Evolutionary conservation across 2,113 vertebrate genomes (phyloP).

Genomic region (Strix uralensis): DNA sequence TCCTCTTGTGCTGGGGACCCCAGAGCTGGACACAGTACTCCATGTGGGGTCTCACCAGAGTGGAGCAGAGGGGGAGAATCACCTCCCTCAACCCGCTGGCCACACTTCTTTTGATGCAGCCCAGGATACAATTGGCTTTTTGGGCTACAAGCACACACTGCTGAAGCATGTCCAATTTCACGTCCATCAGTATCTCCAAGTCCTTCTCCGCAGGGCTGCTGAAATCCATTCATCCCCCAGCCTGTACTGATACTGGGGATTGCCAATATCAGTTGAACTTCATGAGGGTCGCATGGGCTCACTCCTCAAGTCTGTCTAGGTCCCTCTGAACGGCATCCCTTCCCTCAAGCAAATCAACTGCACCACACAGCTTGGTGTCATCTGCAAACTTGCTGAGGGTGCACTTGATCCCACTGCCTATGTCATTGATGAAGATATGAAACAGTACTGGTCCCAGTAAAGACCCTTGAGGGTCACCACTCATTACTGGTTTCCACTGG

Average conservation of each 20-base stretch:
- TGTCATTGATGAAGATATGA: background rate
- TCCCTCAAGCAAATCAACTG: background rate
- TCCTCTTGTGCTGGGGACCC: background rate
- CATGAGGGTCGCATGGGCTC: background rate
- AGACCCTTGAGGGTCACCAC: background rate
- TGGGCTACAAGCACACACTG: background rate
- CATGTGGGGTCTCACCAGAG: background rate
- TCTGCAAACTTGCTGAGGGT: background rate
- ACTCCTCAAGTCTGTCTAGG: background rate
- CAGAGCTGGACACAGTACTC: background rate
- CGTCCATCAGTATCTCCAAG: background rate
- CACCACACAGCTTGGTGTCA: background rate
- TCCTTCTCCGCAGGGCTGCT: background rate
- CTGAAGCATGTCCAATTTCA: background rate
- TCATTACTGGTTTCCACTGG: background rate
- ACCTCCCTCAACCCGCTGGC: background rate
- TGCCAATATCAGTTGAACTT: background rate
- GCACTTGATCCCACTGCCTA: background rate
- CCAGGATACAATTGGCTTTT: background rate
- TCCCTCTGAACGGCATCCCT: background rate
- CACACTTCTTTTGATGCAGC: background rate
- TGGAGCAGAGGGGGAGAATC: background rate
- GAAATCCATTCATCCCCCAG: background rate
- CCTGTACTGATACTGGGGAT: background rate
- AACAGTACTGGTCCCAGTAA: background rate